These are phyloP conservation scores for Eueides isabella DNA, from an alignment of 1,140 invertebrate genomes.

Conservation along the genomic window DNA sequence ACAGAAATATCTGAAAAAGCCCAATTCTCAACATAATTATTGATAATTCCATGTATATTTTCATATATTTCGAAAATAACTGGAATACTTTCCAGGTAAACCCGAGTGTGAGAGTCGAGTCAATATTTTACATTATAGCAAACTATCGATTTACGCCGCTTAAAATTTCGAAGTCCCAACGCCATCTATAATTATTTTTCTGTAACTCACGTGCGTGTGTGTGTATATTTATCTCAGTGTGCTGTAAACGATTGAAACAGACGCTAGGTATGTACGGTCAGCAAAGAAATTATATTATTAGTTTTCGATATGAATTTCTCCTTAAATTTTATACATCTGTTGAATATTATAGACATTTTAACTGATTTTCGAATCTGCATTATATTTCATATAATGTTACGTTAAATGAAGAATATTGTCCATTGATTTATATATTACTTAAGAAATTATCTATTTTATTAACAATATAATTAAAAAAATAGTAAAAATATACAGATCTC, in stretches of 20 bases:
- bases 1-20: not conserved
- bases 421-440: too few relatives aligned
- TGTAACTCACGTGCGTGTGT: conserved; percentile 38
- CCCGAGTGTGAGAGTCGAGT: not conserved
- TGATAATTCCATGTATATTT: not conserved
- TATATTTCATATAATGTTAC: too few relatives aligned
- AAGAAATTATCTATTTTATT: too few relatives aligned
- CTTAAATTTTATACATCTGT: not conserved
- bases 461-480: too few relatives aligned
- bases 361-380: too few relatives aligned
- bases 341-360: too few relatives aligned
- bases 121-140: conserved; percentile 42
- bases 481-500: not conserved
- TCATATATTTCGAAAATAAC: not conserved
- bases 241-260: conserved; percentile 64
- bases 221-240: conserved; percentile 42
- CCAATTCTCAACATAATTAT: not conserved
- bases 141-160: conserved; percentile 44
- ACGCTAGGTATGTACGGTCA: conserved; percentile 57
- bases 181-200: conserved; percentile 38
- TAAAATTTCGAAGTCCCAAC: conserved; percentile 37
- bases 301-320: not conserved
- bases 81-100: not conserved
- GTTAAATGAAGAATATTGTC: too few relatives aligned
- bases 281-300: conserved; percentile 44